Conservation (phyloP, 2,888 invertebrate species). For the Tipula lateralis region DNA sequence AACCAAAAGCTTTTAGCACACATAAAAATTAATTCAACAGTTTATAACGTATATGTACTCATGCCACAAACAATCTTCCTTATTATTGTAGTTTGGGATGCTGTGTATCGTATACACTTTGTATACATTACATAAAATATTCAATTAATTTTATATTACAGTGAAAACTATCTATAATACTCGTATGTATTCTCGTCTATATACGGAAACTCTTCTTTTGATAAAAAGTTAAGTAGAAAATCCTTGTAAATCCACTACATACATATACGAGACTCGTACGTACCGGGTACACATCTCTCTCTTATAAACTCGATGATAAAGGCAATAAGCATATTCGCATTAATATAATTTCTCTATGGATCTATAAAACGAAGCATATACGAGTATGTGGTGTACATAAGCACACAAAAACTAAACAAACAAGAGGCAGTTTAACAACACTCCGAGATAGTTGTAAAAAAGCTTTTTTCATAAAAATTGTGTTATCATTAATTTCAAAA, state of each 20-base stretch:
- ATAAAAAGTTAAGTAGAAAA: not conserved
- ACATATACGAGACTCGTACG: too few relatives aligned
- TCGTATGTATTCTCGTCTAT: not conserved
- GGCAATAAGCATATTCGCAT: constrained; percentile 24
- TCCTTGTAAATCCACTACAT: not conserved
- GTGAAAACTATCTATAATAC: constrained; percentile 11
- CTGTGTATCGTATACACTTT: not conserved
- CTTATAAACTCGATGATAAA: not conserved
- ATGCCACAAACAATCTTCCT: not conserved
- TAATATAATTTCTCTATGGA: constrained; percentile 19
- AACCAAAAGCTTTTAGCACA: not conserved
- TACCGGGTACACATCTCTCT: constrained; percentile 2
- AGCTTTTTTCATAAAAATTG: constrained; percentile 13
- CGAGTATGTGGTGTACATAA: not conserved
- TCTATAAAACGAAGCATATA: not conserved
- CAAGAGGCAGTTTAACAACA: not conserved
- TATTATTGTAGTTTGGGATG: not conserved
- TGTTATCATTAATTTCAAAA: constrained; percentile 9
- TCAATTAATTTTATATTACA: constrained; percentile 19
- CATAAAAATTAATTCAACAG: not conserved
- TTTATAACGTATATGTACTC: not conserved
- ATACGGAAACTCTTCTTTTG: not conserved
- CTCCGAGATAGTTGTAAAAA: not conserved
- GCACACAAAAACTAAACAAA: constrained; percentile 24
- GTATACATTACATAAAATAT: not conserved